phyloP scores from a whole-genome alignment of 1,140 invertebrate species.

The Acyrthosiphon pisum region DNA sequence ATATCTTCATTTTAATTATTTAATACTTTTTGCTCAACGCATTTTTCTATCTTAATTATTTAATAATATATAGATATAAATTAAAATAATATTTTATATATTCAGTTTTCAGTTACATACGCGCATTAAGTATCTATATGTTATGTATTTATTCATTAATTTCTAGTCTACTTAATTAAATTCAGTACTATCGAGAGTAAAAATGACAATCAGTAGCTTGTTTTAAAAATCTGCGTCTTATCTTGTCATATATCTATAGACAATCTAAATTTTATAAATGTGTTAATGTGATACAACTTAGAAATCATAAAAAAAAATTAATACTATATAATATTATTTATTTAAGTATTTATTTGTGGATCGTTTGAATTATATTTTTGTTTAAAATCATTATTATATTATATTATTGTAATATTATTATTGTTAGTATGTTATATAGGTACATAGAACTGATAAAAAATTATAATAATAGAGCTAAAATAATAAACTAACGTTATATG shows the following conservation, averaged over 20 bases:
- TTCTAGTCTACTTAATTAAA: background rate
- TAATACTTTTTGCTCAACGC: slow-evolving; percentile 42
- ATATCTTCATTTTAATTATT: background rate
- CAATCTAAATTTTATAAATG: slow-evolving; percentile 17
- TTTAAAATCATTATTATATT: background rate
- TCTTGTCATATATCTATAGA: background rate
- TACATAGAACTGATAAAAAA: slow-evolving; percentile 12
- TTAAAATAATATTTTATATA: slow-evolving; percentile 4
- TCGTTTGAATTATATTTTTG: slow-evolving; percentile 11
- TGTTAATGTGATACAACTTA: background rate
- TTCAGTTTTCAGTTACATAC: background rate
- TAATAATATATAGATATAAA: background rate
- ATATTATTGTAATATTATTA: background rate
- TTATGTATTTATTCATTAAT: background rate
- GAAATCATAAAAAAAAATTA: background rate
- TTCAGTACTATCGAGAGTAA: background rate
- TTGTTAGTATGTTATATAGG: background rate
- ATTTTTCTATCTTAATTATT: background rate
- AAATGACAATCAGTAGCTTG: slow-evolving; percentile 3
- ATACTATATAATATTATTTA: background rate
- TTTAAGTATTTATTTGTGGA: background rate
- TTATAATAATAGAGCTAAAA: background rate
- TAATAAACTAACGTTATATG: background rate
- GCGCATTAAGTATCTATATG: background rate
- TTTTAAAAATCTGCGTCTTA: slow-evolving; percentile 1